phyloP scores from a whole-genome alignment of 2,113 vertebrate species.

The Misgurnus mizolepis region DNA sequence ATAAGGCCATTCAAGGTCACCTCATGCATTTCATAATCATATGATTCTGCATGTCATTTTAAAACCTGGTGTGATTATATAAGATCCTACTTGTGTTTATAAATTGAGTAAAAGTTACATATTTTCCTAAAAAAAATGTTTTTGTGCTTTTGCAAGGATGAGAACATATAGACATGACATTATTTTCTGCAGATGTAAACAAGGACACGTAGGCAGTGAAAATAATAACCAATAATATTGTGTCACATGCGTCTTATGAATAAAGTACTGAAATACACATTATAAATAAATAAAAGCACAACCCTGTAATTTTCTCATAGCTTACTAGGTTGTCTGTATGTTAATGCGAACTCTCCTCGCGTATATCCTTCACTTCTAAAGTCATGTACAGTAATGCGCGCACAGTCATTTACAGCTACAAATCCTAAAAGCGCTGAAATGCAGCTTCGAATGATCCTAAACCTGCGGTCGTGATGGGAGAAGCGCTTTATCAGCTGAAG shows the following conservation, averaged over 20 bases:
- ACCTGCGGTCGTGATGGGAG: constrained; percentile 8
- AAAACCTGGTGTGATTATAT: no score
- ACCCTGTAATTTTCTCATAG: background rate
- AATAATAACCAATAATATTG: background rate
- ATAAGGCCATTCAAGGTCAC: no score
- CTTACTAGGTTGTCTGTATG: constrained; percentile 11
- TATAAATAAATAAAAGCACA: background rate
- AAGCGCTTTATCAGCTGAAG: constrained; percentile 18
- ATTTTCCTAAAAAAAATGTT: no score
- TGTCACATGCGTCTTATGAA: background rate
- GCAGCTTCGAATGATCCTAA: constrained; percentile 13
- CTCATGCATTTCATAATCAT: no score
- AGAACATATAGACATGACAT: no score
- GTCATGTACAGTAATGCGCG: background rate
- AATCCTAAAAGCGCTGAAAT: background rate
- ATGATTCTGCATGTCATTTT: no score
- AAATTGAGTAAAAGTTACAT: no score
- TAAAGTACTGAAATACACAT: background rate
- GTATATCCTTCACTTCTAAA: constrained; percentile 22
- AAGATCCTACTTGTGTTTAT: no score
- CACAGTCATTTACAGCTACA: constrained; percentile 14
- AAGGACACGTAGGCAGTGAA: background rate
- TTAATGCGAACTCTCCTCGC: constrained; percentile 14
- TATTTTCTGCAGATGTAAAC: no score
- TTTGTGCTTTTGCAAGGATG: no score